Evolutionary conservation across 2,797 vertebrate species (phyloP), one percentile per base, ranked within the genome.

Genomic region (Hydrocynus forskahlii): DNA sequence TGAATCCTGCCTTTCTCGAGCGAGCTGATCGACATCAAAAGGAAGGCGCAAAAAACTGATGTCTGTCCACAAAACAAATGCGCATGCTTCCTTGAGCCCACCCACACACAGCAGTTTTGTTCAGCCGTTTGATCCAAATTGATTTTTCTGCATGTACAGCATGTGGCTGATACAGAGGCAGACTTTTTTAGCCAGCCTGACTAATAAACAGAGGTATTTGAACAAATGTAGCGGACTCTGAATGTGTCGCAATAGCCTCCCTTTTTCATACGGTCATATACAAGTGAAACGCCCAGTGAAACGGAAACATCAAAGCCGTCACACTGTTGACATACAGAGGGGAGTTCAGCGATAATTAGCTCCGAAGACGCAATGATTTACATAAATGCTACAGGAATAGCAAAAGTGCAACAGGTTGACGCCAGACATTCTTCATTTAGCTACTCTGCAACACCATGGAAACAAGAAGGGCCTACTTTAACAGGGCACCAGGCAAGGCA

Each of bases 1-100:
- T 71, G 83, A 75, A 79, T 70, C 67, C 75, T 50, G 57, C 45
- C 55, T 63, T 79, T 80, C 70, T 29, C 74, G 62, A 76, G 76
- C 52, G 72, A 81, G 62, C 72, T 59, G 77, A 85, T 79, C 71
- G 62, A 83, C 87, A 86, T 86, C 86, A 86, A 85, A 84, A 72
- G 70, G 43, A 81, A 78, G 67, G 79, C 29, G n/a, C 17, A 67
- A 19, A 69, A 35, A 50, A 81, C 76, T 66, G 63, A 21, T 25
- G 52, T 14, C 78, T 70, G 17, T 38, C 19, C 29, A 67, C 80
- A 60, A 75, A 71, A 82, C 70, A 70, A 75, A 76, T 62, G n/a
- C 21, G 7, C 7, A 72, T 62, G 59, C 57, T 75, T 82, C 48
- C 74, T 35, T 43, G 50, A 78, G 52, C 50, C 52, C 67, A 66